A percentile compares a stretch with the other conserved stretches of the same genome.
phyloP scores from a whole-genome alignment of 2,888 invertebrate species.

The Meiosimyza platycephala region DNA sequence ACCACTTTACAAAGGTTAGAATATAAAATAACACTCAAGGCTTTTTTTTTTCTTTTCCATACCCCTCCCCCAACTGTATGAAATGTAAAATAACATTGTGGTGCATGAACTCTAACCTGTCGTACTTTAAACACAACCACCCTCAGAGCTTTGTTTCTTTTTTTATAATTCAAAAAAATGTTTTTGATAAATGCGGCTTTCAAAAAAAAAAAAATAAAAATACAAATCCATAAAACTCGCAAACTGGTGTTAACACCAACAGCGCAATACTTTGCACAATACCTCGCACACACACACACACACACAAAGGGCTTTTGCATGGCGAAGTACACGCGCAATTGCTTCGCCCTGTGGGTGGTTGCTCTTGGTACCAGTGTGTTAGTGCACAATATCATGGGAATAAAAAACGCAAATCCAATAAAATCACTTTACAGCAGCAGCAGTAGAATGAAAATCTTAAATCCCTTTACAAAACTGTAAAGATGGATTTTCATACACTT shows the following conservation, averaged over 20 bases:
- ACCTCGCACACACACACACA: too few species aligned
- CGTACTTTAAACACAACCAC: constrained; percentile 6
- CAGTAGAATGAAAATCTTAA: too few species aligned
- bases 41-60: too few species aligned
- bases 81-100: too few species aligned
- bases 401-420: constrained; percentile 45
- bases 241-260: constrained; percentile 1
- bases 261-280: not conserved
- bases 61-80: too few species aligned
- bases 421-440: constrained; percentile 46
- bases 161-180: not conserved
- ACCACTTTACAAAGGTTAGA: constrained; percentile 45
- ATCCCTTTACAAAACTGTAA: too few species aligned
- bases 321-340: constrained; percentile 7
- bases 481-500: too few species aligned
- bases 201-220: not conserved
- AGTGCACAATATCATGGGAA: not conserved
- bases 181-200: constrained; percentile 25
- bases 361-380: not conserved
- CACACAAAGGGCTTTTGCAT: not conserved
- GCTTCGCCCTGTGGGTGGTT: constrained; percentile 26
- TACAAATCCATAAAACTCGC: not conserved
- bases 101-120: constrained; percentile 5
- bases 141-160: constrained; percentile 9
- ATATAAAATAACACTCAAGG: not conserved